Conservation (phyloP, 1,140 invertebrate genomes). For the Dolichoris vasculosae region DNA sequence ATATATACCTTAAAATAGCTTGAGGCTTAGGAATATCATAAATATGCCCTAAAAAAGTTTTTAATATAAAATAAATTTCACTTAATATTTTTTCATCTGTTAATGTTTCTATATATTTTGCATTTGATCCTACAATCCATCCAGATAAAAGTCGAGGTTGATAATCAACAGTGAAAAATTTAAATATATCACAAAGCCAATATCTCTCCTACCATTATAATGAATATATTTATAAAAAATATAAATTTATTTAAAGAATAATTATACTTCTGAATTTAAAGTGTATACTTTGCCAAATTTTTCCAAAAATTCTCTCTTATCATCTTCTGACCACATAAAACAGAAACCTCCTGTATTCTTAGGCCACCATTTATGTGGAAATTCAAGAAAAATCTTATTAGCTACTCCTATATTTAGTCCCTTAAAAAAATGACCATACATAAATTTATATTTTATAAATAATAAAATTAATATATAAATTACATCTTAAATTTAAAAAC, state of each 20-base stretch:
- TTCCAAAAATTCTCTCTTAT: conserved; percentile 66
- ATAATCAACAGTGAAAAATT: conserved; percentile 79
- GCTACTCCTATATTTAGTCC: conserved; percentile 77
- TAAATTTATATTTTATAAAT: conserved; percentile 21
- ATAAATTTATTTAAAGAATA: conserved; percentile 23
- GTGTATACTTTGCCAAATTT: conserved; percentile 55
- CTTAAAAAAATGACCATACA: conserved; percentile 59
- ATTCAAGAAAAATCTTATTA: conserved; percentile 84
- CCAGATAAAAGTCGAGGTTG: conserved; percentile 81
- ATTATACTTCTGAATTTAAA: conserved; percentile 26
- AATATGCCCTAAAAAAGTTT: conserved; percentile 71
- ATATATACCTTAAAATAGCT: conserved; percentile 65
- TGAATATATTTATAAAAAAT: conserved; percentile 23
- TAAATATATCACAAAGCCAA: conserved; percentile 80
- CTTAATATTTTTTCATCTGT: conserved; percentile 72
- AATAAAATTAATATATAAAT: conserved; percentile 16
- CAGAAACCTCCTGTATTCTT: conserved; percentile 68
- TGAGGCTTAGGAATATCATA: conserved; percentile 75
- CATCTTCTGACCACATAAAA: conserved; percentile 76
- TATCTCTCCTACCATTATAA: conserved; percentile 65
- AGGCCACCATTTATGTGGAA: conserved; percentile 79
- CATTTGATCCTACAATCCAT: conserved; percentile 77
- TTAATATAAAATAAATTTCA: conserved; percentile 71
- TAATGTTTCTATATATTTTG: conserved; percentile 76
- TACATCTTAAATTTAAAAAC: conserved; percentile 54